These are phyloP conservation scores for Syngnathus typhle DNA, from an alignment of 2,113 vertebrate genomes.

Conservation along the genomic window DNA sequence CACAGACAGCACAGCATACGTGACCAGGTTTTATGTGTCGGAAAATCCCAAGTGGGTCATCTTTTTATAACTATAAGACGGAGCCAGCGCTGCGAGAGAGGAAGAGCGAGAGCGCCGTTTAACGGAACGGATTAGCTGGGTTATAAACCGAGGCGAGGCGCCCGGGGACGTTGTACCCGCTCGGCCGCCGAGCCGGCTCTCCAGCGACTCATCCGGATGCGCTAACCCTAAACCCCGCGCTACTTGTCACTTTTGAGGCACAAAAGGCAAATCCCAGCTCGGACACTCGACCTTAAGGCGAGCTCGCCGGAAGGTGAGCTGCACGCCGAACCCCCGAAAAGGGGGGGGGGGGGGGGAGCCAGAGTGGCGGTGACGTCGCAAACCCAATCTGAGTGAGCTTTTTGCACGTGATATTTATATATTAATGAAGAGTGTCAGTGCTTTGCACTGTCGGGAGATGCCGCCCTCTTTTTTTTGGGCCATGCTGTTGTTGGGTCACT, in stretches of 20 bases:
- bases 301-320: too few species aligned
- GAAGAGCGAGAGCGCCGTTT: conserved; percentile 17
- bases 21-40: conserved; percentile 11
- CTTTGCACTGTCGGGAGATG: conserved; percentile 37
- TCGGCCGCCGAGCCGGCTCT: conserved; percentile 18
- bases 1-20: neutral
- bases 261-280: too few species aligned
- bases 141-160: conserved; percentile 13
- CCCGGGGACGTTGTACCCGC: neutral
- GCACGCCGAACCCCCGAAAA: too few species aligned
- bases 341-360: neutral
- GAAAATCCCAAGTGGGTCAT: conserved; percentile 28
- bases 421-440: conserved; percentile 47
- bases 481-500: neutral
- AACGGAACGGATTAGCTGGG: conserved; percentile 29
- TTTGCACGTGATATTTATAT: conserved; percentile 49
- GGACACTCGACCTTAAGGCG: too few species aligned
- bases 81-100: conserved; percentile 1
- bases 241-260: too few species aligned
- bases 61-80: conserved; percentile 25
- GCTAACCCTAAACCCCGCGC: too few species aligned
- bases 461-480: conserved; percentile 18
- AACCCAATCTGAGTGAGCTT: conserved; percentile 20
- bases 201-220: conserved; percentile 36
- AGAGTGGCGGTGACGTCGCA: neutral